Evolutionary conservation across 2,888 invertebrate species (phyloP).

Genomic region (Mimumesa dahlbomi): DNA sequence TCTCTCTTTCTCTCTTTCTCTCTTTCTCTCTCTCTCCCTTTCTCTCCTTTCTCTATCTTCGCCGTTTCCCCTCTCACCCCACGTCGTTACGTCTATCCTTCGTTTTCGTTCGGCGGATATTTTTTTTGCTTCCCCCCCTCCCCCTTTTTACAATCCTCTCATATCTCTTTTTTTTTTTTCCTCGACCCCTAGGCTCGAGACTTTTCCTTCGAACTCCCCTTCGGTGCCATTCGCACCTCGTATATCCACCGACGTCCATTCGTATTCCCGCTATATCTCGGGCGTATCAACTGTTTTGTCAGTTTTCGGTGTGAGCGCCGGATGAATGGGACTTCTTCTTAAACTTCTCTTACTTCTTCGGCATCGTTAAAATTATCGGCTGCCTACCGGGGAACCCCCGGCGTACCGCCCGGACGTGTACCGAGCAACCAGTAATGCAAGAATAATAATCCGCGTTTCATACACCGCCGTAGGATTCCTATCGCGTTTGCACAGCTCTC

Average conservation of each 20-base stretch:
- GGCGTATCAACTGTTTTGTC: constrained; percentile 79
- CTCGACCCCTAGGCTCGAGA: constrained; percentile 48
- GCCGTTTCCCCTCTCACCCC: too few relatives aligned
- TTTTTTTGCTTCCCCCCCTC: constrained; percentile 30
- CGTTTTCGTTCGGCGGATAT: constrained; percentile 29
- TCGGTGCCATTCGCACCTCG: constrained; percentile 53
- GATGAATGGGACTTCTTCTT: constrained; percentile 77
- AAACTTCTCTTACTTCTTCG: constrained; percentile 50
- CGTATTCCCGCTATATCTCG: constrained; percentile 74
- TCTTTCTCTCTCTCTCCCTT: constrained; percentile 21
- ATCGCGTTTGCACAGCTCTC: constrained; percentile 1
- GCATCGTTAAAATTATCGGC: constrained; percentile 63
- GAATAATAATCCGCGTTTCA: constrained; percentile 53
- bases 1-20: neutral
- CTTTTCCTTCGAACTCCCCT: constrained; percentile 53
- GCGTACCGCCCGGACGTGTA: constrained; percentile 2
- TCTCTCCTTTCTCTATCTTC: neutral
- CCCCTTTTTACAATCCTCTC: constrained; percentile 34
- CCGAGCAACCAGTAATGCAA: constrained; percentile 46
- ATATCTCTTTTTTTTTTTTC: constrained; percentile 31
- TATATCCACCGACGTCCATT: constrained; percentile 69
- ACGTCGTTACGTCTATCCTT: too few relatives aligned
- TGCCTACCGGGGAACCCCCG: neutral
- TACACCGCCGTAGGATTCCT: neutral
- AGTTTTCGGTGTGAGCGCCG: constrained; percentile 68